Evolutionary conservation across 2,113 vertebrate species (phyloP).

Genomic region (Cynocephalus volans): DNA sequence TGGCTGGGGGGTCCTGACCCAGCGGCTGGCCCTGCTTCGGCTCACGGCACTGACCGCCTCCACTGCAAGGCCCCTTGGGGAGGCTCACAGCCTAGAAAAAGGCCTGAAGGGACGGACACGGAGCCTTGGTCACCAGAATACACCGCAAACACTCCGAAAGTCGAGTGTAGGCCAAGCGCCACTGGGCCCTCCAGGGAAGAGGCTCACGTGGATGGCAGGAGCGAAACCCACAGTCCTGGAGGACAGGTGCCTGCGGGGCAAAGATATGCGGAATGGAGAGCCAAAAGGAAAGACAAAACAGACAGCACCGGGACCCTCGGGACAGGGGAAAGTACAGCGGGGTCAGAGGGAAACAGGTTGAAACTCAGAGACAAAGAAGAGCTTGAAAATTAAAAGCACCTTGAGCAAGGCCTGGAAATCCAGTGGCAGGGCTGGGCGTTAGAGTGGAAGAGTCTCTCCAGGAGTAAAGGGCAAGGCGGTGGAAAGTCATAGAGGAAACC

Average conservation of each 20-base stretch:
- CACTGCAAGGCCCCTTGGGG: neutral
- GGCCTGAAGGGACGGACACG: neutral
- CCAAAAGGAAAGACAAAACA: neutral
- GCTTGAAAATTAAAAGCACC: neutral
- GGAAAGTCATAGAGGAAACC: neutral
- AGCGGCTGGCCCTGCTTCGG: no score
- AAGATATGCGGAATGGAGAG: rapidly evolving
- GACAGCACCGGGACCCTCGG: neutral
- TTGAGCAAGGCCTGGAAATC: neutral
- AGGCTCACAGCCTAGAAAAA: neutral
- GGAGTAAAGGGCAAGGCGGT: neutral
- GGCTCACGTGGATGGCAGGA: neutral
- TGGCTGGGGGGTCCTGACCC: no score
- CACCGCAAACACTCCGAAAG: neutral
- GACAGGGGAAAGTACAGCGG: neutral
- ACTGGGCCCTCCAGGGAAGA: neutral
- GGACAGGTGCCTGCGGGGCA: neutral
- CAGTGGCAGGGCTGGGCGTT: neutral
- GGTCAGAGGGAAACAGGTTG: neutral
- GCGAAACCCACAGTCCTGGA: neutral
- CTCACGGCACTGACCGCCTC: neutral
- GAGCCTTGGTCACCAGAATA: neutral
- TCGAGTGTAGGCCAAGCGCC: neutral
- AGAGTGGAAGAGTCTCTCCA: neutral
- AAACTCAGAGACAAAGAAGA: neutral